Evolutionary conservation across 2,888 invertebrate species (phyloP), one percentile per base, ranked within the genome.

Genomic region (Noctua janthe): DNA sequence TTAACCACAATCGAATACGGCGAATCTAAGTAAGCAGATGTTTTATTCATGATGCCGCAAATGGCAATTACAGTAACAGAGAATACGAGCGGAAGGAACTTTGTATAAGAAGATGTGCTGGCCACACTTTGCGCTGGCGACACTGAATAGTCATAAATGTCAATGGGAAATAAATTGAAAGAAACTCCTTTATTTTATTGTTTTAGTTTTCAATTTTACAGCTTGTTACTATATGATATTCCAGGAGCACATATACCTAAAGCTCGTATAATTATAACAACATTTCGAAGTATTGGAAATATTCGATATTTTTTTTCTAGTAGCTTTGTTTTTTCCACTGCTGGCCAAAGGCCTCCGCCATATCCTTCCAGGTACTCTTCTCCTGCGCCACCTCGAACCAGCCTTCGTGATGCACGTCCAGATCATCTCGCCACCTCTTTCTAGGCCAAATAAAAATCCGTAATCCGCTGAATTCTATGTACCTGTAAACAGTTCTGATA

Each of bases 1-100:
- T 92, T 91, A 92, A 94, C 92, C 93, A 92, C 92, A 94, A 94
- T 94, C 94, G 92, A 95, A 94, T 93, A 92, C 93, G 90, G 93
- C 89, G 92, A 94, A 94, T 93, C 94, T 93, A 91, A 94, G 93
- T 93, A 94, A 93, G 94, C 94, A 94, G 92, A 95, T 95, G 94
- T 95, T 95, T 95, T 95, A 95, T 95, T 95, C 95, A 95, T 94
- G 88, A 83, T 85, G 85, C 92, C 92, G 90, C 93, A 94, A 95
- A 94, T 94, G 94, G 94, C 94, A 94, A 95, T 95, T 95, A 94
- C 94, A 92, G 94, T 94, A 93, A 94, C 93, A 91, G 90, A 94
- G 91, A 90, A 64, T 83, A 71, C 69, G 78, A 59, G 83, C 49
- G 81, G 75, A 77, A 84, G 82, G 72, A 88, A 85, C 70, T 84